phyloP scores from a whole-genome alignment of 2,113 vertebrate genomes.

The Coptodon rendalli region DNA sequence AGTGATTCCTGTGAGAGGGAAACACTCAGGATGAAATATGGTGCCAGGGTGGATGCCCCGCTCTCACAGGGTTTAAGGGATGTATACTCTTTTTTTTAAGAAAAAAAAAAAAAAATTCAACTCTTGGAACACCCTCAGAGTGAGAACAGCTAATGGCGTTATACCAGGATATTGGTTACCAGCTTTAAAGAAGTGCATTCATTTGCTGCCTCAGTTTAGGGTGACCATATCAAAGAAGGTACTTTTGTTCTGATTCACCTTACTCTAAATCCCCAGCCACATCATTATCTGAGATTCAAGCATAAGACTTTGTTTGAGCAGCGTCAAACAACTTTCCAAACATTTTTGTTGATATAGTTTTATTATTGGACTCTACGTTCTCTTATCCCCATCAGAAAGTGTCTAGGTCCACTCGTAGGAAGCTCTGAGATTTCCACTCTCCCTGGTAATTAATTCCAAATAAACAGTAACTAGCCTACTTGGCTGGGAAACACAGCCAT shows the following conservation, averaged over 20 bases:
- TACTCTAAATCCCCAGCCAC: not conserved
- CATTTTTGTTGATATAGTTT: not conserved
- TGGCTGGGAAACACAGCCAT: conserved; percentile 39
- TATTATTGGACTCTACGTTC: not conserved
- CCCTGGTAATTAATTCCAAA: conserved; percentile 63
- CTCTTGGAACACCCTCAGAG: conserved; percentile 34
- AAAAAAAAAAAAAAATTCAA: not conserved
- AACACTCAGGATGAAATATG: not conserved
- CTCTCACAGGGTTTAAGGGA: conserved; percentile 30
- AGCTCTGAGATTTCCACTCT: conserved; percentile 45
- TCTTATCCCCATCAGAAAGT: conserved; percentile 23
- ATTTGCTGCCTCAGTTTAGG: conserved; percentile 9
- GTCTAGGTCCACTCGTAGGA: conserved; percentile 28
- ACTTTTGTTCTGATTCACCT: not conserved
- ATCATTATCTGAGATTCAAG: conserved; percentile 9
- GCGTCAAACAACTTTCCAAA: not conserved
- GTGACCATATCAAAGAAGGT: not conserved
- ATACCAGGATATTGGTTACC: conserved; percentile 25
- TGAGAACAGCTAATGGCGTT: conserved; percentile 34
- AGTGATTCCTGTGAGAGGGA: not conserved
- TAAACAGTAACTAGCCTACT: conserved; percentile 62
- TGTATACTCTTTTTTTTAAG: not conserved
- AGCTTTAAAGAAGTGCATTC: conserved; percentile 15
- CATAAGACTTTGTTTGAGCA: not conserved
- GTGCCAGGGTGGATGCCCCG: not conserved